A percentile compares a stretch with the other conserved stretches of the same genome.
Conservation (phyloP, 2,113 vertebrate species). For the Dermatemys mawii region DNA sequence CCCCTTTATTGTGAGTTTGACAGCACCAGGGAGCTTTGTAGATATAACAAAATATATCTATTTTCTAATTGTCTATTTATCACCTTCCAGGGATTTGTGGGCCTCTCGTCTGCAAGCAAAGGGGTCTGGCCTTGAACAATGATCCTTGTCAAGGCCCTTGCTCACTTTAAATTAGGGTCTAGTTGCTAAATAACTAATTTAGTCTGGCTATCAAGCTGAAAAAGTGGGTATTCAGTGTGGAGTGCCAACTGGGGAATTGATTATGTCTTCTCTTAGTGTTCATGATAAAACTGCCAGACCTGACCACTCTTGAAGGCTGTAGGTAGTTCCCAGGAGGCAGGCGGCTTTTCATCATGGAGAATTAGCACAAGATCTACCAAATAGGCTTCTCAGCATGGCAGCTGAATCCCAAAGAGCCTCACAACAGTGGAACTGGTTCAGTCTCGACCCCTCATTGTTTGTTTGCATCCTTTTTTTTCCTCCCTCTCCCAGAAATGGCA, state of each 20-base stretch:
- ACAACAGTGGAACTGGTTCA: not conserved
- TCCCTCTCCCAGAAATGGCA: not conserved
- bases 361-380: constrained; percentile 17
- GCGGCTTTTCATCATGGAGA: constrained; percentile 39
- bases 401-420: constrained; percentile 33
- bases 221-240: constrained; percentile 87
- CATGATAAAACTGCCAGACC: constrained; percentile 80
- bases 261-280: constrained; percentile 86
- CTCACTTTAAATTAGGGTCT: constrained; percentile 89
- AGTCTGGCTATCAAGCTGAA: constrained; percentile 89
- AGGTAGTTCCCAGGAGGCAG: constrained; percentile 67
- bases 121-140: constrained; percentile 84
- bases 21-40: constrained; percentile 83
- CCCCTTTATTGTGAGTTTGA: constrained; percentile 86
- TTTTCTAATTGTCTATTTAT: constrained; percentile 94
- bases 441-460: constrained; percentile 14
- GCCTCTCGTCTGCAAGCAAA: constrained; percentile 83
- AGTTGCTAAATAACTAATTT: constrained; percentile 91
- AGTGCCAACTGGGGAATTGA: constrained; percentile 89
- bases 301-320: constrained; percentile 65
- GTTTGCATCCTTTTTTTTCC: not conserved
- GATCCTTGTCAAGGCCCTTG: constrained; percentile 85
- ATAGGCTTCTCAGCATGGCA: constrained; percentile 27
- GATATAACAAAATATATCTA: constrained; percentile 89
- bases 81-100: constrained; percentile 86